These are phyloP conservation scores for Euglossa dilemma DNA, from an alignment of 1,140 invertebrate species.

Conservation along the genomic window DNA sequence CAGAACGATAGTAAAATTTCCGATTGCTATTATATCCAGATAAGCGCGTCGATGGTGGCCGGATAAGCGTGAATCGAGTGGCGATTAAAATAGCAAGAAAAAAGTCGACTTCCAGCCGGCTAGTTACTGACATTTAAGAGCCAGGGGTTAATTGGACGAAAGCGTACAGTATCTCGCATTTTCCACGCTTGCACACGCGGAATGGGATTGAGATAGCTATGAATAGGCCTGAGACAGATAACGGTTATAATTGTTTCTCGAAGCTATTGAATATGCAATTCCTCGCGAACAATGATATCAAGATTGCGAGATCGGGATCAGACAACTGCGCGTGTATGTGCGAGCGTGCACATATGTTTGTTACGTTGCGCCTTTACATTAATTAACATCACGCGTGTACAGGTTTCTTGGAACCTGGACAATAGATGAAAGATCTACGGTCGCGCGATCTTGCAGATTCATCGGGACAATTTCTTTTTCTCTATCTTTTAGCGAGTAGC, in stretches of 20 bases:
- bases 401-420: conserved; percentile 21
- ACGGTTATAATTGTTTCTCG: conserved; percentile 46
- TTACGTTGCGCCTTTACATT: conserved; percentile 3
- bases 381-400: conserved; percentile 33
- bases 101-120: background rate
- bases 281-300: conserved; percentile 37
- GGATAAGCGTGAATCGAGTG: background rate
- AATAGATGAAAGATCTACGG: conserved; percentile 18
- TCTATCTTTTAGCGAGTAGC: background rate
- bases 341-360: background rate
- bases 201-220: conserved; percentile 23
- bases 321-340: background rate
- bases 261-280: conserved; percentile 44
- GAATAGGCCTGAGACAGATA: conserved; percentile 32
- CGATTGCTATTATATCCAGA: background rate
- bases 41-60: background rate
- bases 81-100: background rate
- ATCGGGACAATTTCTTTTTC: background rate
- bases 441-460: conserved; percentile 16
- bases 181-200: conserved; percentile 10
- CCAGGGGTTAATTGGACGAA: conserved; percentile 13
- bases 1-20: background rate
- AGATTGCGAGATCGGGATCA: conserved; percentile 19
- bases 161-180: background rate
- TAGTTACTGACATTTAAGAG: conserved; percentile 5